Conservation (phyloP, 2,888 invertebrate species). For the Lasioglossum calceatum region DNA sequence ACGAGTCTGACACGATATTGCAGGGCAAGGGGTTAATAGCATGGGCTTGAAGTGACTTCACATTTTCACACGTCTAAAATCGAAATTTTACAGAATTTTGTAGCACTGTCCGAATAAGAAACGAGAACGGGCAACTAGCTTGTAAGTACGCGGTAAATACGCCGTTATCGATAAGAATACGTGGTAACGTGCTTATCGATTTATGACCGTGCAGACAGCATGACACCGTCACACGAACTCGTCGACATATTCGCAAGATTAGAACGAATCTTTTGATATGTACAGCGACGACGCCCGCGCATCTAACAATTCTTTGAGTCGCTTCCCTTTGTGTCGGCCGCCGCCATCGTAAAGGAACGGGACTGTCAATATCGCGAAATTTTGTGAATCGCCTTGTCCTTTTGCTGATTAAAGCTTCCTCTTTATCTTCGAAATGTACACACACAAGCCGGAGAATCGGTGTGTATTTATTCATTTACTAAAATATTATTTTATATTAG, state of each 20-base stretch:
- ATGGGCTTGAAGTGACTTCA: no score
- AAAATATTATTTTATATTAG: background rate
- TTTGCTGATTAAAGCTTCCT: background rate
- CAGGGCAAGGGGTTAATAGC: no score
- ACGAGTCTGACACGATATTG: no score
- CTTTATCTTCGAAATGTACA: background rate
- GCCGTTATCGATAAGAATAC: constrained; percentile 75
- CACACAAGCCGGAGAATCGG: no score
- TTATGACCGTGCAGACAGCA: constrained; percentile 79
- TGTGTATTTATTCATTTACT: background rate
- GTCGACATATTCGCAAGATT: constrained; percentile 53
- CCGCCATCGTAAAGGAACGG: constrained; percentile 1
- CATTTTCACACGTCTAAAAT: no score
- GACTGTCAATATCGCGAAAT: background rate
- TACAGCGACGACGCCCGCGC: constrained; percentile 13
- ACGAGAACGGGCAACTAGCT: constrained; percentile 43
- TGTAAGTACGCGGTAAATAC: constrained; percentile 58
- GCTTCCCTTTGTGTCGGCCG: constrained; percentile 31
- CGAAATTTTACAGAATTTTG: constrained; percentile 9
- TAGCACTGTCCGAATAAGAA: constrained; percentile 29
- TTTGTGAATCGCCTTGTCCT: background rate
- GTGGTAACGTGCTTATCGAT: constrained; percentile 76
- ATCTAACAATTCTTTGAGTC: constrained; percentile 17
- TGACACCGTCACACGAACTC: constrained; percentile 76
- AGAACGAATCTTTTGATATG: constrained; percentile 62